Evolutionary conservation across 1,140 invertebrate genomes (phyloP).

Genomic region (Gyrodactylus bullatarudis): DNA sequence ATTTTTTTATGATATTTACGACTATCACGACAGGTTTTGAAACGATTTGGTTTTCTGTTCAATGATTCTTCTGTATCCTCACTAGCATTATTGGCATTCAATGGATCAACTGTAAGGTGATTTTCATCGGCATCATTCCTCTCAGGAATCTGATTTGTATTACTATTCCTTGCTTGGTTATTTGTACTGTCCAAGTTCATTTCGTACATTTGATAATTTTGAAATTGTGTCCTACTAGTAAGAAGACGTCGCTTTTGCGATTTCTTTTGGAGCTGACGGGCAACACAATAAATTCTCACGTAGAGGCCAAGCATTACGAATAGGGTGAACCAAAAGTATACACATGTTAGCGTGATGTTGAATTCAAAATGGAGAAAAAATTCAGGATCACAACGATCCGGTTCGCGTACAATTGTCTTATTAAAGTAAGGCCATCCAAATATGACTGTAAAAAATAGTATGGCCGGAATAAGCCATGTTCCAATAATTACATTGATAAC

Average conservation of each 20-base stretch:
- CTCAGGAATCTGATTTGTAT: not conserved
- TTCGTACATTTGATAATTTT: not conserved
- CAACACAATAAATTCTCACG: conserved; percentile 88
- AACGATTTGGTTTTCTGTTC: not conserved
- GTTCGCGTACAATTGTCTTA: conserved; percentile 25
- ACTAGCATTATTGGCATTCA: not conserved
- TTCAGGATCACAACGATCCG: conserved; percentile 68
- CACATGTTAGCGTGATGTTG: conserved; percentile 79
- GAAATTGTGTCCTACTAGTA: not conserved
- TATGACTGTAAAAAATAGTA: conserved; percentile 85
- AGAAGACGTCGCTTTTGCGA: conserved; percentile 53
- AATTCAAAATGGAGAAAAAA: conserved; percentile 88
- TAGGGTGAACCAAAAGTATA: conserved; percentile 74
- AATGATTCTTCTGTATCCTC: not conserved
- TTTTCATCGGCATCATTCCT: not conserved
- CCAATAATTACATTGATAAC: conserved; percentile 48
- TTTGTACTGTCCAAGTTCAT: not conserved
- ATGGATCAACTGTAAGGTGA: not conserved
- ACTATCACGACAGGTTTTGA: not conserved
- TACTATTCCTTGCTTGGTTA: not conserved
- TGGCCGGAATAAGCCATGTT: conserved; percentile 79
- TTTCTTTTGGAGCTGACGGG: conserved; percentile 84
- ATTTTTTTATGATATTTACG: not conserved
- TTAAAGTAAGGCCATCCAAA: conserved; percentile 96
- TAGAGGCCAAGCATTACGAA: conserved; percentile 31